phyloP scores from a whole-genome alignment of 2,888 invertebrate species.

The Neoscelio sp. region DNA sequence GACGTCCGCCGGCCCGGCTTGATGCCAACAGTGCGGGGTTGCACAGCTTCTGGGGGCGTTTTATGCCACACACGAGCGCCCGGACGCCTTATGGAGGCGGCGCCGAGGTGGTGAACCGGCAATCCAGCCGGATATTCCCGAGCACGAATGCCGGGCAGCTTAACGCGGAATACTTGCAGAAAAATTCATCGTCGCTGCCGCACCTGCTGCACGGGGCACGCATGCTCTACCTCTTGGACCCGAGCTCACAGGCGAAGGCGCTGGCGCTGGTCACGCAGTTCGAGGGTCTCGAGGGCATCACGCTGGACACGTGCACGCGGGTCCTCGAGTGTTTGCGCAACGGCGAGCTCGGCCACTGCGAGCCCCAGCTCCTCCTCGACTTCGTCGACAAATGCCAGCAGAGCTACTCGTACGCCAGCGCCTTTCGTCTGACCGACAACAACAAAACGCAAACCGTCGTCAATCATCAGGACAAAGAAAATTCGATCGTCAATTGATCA shows the following conservation, averaged over 20 bases:
- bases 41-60: constrained; percentile 94
- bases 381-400: constrained; percentile 90
- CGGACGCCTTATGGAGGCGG: constrained; percentile 84
- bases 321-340: constrained; percentile 90
- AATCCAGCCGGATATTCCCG: constrained; percentile 85
- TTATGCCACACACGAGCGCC: constrained; percentile 85
- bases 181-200: constrained; percentile 86
- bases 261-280: constrained; percentile 86
- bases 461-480: constrained; percentile 80
- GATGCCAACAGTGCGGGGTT: constrained; percentile 91
- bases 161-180: constrained; percentile 83
- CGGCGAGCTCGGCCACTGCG: constrained; percentile 92
- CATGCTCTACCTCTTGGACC: constrained; percentile 90
- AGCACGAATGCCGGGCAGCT: constrained; percentile 85
- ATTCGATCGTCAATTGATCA: constrained; percentile 80
- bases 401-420: constrained; percentile 91
- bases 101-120: constrained; percentile 84
- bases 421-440: constrained; percentile 84
- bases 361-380: constrained; percentile 86
- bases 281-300: constrained; percentile 83
- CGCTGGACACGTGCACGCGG: constrained; percentile 90
- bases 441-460: constrained; percentile 70
- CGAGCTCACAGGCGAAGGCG: constrained; percentile 85
- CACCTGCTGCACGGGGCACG: constrained; percentile 93
- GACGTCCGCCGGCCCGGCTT: too few relatives aligned